These are phyloP conservation scores for Hirudo medicinalis DNA, from an alignment of 1,140 invertebrate species.

Conservation along the genomic window DNA sequence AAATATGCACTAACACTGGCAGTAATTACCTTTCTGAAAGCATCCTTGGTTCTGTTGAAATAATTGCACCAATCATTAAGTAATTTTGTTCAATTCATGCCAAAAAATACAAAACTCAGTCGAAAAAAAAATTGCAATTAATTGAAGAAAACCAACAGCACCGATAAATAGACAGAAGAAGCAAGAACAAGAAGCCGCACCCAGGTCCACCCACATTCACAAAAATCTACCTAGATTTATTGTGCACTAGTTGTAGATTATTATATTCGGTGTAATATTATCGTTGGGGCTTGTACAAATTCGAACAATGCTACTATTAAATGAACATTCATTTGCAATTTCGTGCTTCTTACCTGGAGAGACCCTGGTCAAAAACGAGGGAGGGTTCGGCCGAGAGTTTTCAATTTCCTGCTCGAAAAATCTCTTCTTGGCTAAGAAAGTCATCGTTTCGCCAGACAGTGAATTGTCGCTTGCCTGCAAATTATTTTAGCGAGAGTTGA, in stretches of 20 bases:
- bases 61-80: no score
- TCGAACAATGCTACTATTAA: not conserved
- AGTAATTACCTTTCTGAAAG: no score
- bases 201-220: not conserved
- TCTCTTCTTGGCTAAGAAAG: not conserved
- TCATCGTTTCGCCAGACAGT: not conserved
- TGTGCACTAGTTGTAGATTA: no score
- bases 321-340: not conserved
- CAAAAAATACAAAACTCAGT: not conserved
- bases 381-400: not conserved
- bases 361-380: not conserved
- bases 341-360: not conserved
- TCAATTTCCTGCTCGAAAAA: conserved; percentile 8
- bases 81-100: not conserved
- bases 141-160: not conserved
- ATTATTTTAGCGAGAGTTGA: no score
- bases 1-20: no score
- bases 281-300: not conserved
- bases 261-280: no score
- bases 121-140: not conserved
- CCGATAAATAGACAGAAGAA: not conserved
- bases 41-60: no score
- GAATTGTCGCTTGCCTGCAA: no score
- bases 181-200: not conserved
- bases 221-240: no score